These are phyloP conservation scores for Metallyticus violacea DNA, from an alignment of 2,888 invertebrate genomes.

Conservation along the genomic window DNA sequence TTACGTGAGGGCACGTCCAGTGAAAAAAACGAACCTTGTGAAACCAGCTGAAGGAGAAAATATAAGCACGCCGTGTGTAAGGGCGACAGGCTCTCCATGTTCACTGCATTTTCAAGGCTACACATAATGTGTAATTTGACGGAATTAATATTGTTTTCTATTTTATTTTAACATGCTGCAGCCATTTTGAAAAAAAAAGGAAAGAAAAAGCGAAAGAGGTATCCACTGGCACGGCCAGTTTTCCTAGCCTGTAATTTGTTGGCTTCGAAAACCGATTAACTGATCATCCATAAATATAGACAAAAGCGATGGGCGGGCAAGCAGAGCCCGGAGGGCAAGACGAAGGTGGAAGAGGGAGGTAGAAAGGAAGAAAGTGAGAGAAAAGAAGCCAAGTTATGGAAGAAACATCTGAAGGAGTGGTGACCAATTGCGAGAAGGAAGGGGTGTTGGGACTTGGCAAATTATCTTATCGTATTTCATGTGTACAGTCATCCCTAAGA, in stretches of 20 bases:
- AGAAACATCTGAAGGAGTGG: not conserved
- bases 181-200: conserved; percentile 6
- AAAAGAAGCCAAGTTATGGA: not conserved
- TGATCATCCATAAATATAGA: conserved; percentile 2
- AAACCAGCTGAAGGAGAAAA: not conserved
- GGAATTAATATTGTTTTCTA: conserved; percentile 4
- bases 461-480: conserved; percentile 1
- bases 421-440: not conserved
- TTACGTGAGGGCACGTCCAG: not conserved
- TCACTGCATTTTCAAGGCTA: not conserved
- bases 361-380: not conserved
- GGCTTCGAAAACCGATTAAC: not conserved
- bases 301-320: not conserved
- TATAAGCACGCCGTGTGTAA: not conserved
- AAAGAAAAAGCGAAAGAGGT: not conserved
- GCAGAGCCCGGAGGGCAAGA: not conserved
- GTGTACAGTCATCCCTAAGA: not conserved
- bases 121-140: conserved; percentile 8
- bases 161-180: conserved; percentile 6
- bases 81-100: not conserved
- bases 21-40: not conserved
- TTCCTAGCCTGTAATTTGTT: conserved; percentile 5
- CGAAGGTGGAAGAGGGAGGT: not conserved
- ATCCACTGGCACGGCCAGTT: not conserved
- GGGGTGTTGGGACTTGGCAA: not conserved